phyloP scores from a whole-genome alignment of 2,797 vertebrate genomes.

The Coregonus sp. region DNA sequence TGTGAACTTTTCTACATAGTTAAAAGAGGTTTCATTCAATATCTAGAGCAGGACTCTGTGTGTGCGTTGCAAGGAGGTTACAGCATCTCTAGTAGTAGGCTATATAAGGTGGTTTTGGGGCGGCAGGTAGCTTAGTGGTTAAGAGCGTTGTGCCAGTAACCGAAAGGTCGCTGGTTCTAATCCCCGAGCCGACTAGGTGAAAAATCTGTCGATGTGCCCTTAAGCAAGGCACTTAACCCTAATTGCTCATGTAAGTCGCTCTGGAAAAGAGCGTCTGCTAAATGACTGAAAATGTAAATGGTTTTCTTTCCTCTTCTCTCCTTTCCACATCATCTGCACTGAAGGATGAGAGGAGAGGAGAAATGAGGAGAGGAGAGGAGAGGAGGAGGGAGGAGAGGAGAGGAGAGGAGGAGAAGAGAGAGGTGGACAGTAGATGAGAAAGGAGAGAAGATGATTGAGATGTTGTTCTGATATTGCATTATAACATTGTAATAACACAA shows the following conservation, averaged over 20 bases:
- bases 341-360: neutral
- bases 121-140: too few relatives aligned
- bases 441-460: neutral
- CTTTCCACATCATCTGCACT: neutral
- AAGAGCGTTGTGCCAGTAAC: too few relatives aligned
- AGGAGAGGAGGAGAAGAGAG: neutral
- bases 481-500: neutral
- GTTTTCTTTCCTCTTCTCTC: neutral
- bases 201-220: too few relatives aligned
- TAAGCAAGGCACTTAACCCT: too few relatives aligned
- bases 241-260: too few relatives aligned
- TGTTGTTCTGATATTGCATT: neutral
- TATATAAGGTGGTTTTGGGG: neutral
- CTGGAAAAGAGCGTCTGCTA: too few relatives aligned
- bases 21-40: constrained; percentile 38
- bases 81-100: neutral
- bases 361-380: neutral
- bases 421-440: too few relatives aligned
- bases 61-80: neutral
- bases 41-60: neutral
- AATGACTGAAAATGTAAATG: too few relatives aligned
- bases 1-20: constrained; percentile 54
- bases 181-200: too few relatives aligned
- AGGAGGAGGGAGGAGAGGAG: neutral
- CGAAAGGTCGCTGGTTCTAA: too few relatives aligned